A percentile compares a stretch with the other conserved stretches of the same genome.
phyloP scores from a whole-genome alignment of 2,113 vertebrate species.

The Brachirus orientalis region DNA sequence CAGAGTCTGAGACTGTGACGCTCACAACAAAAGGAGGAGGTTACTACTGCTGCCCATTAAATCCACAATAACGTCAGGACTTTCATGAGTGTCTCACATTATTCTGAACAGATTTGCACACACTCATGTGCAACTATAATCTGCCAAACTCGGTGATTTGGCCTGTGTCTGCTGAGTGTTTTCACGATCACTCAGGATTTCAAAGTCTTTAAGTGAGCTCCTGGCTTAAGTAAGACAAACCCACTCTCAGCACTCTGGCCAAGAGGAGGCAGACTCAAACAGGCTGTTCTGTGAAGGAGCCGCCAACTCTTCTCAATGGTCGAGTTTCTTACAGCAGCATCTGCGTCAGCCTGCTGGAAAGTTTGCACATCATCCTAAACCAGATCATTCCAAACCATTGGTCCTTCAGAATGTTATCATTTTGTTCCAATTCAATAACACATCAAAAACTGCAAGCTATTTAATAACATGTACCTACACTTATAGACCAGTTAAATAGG shows the following conservation, averaged over 20 bases:
- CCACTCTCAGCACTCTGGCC: constrained; percentile 34
- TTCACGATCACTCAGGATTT: constrained; percentile 44
- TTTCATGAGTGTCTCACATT: background rate
- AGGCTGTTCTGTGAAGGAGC: constrained; percentile 64
- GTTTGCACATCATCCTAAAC: constrained; percentile 54
- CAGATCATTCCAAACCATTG: constrained; percentile 43
- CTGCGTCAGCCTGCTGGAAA: constrained; percentile 55
- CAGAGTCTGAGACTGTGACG: too few species aligned
- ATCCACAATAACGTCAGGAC: background rate
- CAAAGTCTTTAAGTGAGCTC: constrained; percentile 40
- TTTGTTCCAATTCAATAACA: constrained; percentile 15
- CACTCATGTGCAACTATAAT: constrained; percentile 13
- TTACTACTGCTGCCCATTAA: too few species aligned
- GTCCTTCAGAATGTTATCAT: constrained; percentile 20
- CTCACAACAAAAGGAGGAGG: too few species aligned
- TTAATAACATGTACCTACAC: background rate
- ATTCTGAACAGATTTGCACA: constrained; percentile 9
- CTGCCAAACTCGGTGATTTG: constrained; percentile 19
- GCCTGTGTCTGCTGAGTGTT: constrained; percentile 20
- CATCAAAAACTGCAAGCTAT: background rate
- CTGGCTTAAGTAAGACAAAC: constrained; percentile 29
- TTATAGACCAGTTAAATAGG: too few species aligned
- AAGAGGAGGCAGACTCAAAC: constrained; percentile 56
- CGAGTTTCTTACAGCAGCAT: constrained; percentile 70
- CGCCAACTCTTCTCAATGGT: too few species aligned